Base-by-base conservation (phyloP, 2,113 vertebrate genomes). In the Platichthys stellatus region DNA sequence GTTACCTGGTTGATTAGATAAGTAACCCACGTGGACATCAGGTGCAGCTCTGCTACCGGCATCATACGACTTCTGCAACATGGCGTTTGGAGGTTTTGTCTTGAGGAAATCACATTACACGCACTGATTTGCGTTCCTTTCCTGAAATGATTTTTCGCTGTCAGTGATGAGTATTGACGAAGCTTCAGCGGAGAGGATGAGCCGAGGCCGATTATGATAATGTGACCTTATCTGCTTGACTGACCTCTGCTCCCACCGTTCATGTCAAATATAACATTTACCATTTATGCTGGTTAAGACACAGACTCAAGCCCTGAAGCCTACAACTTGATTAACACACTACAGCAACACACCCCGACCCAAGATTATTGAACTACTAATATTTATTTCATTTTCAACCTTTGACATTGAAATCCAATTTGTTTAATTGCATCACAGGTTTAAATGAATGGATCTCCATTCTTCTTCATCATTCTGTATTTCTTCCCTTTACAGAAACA, bases 201-300 rank as follows among this genome's bases (percentile, higher is more conserved):
- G 38, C 54, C 63, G 43, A 63, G 75, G 69, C 62, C 47, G 70
- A 71, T 89, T 91, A 91, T 90, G 84, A 38, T 89, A 90, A 89
- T 88, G 75, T 90, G 82, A 90, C 88, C 88, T 89, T 88, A 74
- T 88, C 70, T 80, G 85, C 85, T 74, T 83, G 74, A 74, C 71
- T 86, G 71, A 81, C 74, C 84, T 83, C 49, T 21, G 35, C 56
- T 76, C 67, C 51, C 74, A 74, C 72, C 72, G 58, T 68, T 66
- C 5, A 75, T 89, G 78, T 86, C 78, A 84, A 74, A 84, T 70
- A 47, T 56, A 68, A 71, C 79, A 85, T 82, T 82, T 66, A 35
- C 13, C 45, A 66, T 78, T 91, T 80, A 51, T 11, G 62, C 54
- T 5, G 11, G 53, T 73, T 43, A 65, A 57, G 21, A 61, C 9